These are phyloP conservation scores for Lithophane leautieri DNA, from an alignment of 2,888 invertebrate species.

Conservation along the genomic window DNA sequence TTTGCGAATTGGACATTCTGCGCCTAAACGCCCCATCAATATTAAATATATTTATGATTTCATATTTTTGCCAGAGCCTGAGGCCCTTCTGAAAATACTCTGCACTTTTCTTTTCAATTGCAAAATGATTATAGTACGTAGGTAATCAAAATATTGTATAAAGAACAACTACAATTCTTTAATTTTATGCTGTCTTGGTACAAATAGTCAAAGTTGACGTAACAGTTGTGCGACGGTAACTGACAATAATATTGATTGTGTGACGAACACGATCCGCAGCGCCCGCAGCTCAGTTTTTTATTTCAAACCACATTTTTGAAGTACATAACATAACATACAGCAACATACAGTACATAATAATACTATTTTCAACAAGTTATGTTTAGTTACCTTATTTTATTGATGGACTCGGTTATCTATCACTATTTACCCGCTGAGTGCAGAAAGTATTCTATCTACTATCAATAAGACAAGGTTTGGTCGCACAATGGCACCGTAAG, in stretches of 20 bases:
- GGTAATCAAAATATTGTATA: not conserved
- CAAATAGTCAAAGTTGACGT: constrained; percentile 61
- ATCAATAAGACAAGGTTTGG: not conserved
- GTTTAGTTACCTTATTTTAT: not conserved
- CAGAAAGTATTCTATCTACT: not conserved
- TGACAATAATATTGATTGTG: constrained; percentile 35
- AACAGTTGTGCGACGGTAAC: constrained; percentile 41
- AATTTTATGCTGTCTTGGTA: constrained; percentile 56
- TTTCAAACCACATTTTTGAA: not conserved
- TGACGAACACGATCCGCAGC: constrained; percentile 12
- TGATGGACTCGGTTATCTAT: no score
- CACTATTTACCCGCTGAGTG: not conserved
- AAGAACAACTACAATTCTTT: constrained; percentile 36
- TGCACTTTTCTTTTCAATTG: not conserved
- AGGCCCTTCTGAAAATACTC: not conserved
- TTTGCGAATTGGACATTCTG: no score
- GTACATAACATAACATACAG: no score
- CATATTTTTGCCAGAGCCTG: not conserved
- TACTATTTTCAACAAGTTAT: no score
- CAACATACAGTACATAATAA: no score
- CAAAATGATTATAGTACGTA: no score
- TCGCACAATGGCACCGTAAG: no score
- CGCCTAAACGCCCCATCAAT: no score
- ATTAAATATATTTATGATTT: no score
- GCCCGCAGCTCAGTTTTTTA: not conserved